Evolutionary conservation across 2,113 vertebrate species (phyloP).

Genomic region (Odocoileus hemionus): DNA sequence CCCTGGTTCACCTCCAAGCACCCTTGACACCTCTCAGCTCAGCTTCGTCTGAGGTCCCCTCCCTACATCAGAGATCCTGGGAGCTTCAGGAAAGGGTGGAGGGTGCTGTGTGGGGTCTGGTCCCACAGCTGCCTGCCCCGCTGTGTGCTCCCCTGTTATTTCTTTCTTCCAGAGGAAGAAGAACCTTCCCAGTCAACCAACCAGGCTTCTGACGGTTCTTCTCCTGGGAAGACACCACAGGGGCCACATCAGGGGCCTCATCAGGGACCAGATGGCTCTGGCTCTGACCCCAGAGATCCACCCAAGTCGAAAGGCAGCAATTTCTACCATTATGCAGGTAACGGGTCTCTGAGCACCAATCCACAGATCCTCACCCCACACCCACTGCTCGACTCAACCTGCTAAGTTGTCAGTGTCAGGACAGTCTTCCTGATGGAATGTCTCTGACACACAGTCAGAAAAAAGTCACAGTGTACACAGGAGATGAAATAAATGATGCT

Average conservation of each 20-base stretch:
- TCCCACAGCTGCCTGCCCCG: neutral
- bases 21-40: neutral
- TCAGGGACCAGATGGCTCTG: neutral
- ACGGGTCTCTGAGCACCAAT: neutral
- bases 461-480: neutral
- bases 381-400: neutral
- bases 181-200: accelerated
- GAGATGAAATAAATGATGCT: neutral
- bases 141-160: neutral
- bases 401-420: neutral
- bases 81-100: neutral
- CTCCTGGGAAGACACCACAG: neutral
- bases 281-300: neutral
- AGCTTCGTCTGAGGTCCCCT: neutral
- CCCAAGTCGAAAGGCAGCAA: accelerated
- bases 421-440: neutral
- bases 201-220: accelerated
- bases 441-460: neutral
- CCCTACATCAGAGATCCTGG: neutral
- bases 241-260: neutral
- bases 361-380: neutral
- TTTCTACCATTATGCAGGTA: neutral
- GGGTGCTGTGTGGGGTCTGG: neutral
- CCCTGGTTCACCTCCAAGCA: neutral
- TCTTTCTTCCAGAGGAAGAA: neutral